Base-by-base conservation (phyloP, 2,888 invertebrate genomes). In the Plusia festucae region DNA sequence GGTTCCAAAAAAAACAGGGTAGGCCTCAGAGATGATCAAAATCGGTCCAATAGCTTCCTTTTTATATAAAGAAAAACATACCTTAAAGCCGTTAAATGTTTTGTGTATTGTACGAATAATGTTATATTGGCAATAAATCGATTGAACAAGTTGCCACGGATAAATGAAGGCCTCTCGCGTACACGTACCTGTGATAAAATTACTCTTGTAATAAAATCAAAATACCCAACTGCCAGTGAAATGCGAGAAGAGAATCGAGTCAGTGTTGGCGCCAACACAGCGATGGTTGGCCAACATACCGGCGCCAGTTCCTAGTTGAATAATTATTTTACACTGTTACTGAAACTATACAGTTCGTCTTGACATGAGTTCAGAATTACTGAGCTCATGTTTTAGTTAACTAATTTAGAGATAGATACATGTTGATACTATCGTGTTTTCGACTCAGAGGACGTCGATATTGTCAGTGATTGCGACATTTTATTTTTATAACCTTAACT, bases 111-210 rank as follows among this genome's bases (percentile, higher is more conserved):
- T 79, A 77, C 79, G 78, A 82, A 79, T 85, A 82, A 70, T 78
- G 78, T 81, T 89, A 88, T 86, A 89, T 85, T 83, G 82, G 73
- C 82, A 76, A 87, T 88, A 88, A 87, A 89, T 88, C 80, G 81
- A 70, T 56, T 72, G 71, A 80, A 86, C 83, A 83, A 73, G 68
- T 76, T 76, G 78, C 70, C 78, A 76, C 67, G 81, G 66, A 67
- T 65, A 84, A 70, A 81, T 68, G n/a, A 76, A 82, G 82, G 79
- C 81, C 82, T 79, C 78, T 78, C 70, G 78, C 66, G 76, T 56
- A 68, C 60, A 74, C 75, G 70, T 76, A 76, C 77, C 75, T 70
- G 81, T 75, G 73, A 81, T 85, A 83, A 85, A 87, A 85, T 82
- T 75, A 79, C 79, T 73, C 73, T 68, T 59, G 83, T 81, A 85